Evolutionary conservation across 2,113 vertebrate species (phyloP).

Genomic region (Serilophus lunatus): DNA sequence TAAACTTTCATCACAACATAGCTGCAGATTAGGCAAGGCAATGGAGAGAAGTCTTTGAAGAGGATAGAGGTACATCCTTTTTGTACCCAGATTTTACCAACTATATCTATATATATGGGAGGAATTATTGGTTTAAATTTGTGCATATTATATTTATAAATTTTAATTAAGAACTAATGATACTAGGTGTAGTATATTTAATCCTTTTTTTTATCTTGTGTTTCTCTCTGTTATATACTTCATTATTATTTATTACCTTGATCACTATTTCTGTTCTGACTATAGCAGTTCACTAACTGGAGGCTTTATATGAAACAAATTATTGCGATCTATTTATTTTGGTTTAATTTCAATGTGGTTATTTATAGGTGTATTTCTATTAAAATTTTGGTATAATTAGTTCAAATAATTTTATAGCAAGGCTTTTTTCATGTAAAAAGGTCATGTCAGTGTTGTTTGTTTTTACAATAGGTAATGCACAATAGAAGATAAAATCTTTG

Average conservation of each 20-base stretch:
- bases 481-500: neutral
- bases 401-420: neutral
- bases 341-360: neutral
- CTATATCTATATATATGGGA: neutral
- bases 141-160: neutral
- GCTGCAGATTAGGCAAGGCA: neutral
- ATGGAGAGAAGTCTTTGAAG: neutral
- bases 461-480: neutral
- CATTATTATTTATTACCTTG: neutral
- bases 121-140: neutral
- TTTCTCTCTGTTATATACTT: neutral
- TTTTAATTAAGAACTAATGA: neutral
- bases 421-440: neutral
- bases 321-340: no score
- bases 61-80: neutral
- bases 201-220: neutral
- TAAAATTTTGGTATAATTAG: neutral
- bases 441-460: fast-evolving
- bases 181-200: neutral
- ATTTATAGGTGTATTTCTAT: neutral
- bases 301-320: neutral
- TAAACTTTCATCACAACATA: neutral
- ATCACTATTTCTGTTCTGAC: neutral
- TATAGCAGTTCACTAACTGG: neutral
- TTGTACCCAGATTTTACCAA: neutral